Conservation (phyloP, 2,797 vertebrate genomes). For the Monodelphis domestica region DNA sequence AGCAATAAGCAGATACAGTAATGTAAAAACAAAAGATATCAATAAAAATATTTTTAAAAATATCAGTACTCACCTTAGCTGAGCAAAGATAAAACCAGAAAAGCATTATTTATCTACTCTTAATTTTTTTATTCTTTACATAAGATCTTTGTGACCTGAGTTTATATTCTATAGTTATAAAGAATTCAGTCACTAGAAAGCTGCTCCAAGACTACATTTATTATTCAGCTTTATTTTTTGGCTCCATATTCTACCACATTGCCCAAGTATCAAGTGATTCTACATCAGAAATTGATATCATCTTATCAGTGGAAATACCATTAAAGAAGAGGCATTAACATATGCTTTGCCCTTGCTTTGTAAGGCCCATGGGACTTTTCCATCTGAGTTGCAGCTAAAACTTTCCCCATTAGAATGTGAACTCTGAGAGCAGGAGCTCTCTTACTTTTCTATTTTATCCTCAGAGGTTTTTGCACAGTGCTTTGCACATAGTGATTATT, state of each 20-base stretch:
- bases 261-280: neutral
- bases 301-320: neutral
- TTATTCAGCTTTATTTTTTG: neutral
- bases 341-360: neutral
- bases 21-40: neutral
- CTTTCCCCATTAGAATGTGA: neutral
- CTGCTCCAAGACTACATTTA: neutral
- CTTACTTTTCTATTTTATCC: neutral
- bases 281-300: neutral
- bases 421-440: neutral
- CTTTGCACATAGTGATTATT: neutral
- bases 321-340: neutral
- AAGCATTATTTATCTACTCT: neutral
- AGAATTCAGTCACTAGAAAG: neutral
- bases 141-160: neutral
- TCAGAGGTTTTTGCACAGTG: neutral
- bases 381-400: neutral
- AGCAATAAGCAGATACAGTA: neutral
- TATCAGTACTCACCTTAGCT: neutral
- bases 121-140: conserved; percentile 1
- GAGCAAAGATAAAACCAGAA: neutral
- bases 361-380: neutral
- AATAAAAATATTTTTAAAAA: neutral
- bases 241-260: neutral
- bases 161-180: neutral